Base-by-base conservation (phyloP, 2,888 invertebrate genomes). In the Drosophila algonquin region DNA sequence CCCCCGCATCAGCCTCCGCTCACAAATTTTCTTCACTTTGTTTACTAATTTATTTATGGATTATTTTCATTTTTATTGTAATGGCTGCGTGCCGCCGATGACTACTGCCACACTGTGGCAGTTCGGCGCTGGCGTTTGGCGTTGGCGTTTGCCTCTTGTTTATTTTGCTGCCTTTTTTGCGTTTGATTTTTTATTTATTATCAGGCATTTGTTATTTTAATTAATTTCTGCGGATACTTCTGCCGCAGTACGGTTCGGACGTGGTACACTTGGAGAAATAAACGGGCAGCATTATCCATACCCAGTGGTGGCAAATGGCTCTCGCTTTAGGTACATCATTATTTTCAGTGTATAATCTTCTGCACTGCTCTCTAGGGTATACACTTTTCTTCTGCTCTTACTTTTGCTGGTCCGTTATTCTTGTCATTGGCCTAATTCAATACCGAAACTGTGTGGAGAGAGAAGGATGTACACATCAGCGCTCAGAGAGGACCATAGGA, bases 171-270 rank as follows among this genome's bases (percentile, higher is more conserved):
- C 58, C 57, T 58, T 61, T 46, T 48, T 48, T 24, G 27, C 68
- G 63, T 57, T 58, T 55, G 44, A 67, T 63, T 81, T 79, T 84
- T 68, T 74, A 74, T 77, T 81, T 88, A 74, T 74, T 71, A 63
- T 59, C 55, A 24, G 84, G 54, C 74, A 76, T 87, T 89, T 87
- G 87, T 83, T 81, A 87, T 89, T 89, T 89, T 87, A 87, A 88
- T 83, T 87, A 84, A 80, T 83, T 84, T 72, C 68, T 62, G 62
- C 60, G 47, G 76, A 72, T 62, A 70, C 63, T 67, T 73, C 62
- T 58, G 70, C 45, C 78, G 70, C 56, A 27, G 68, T 73, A 65
- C 68, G 73, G 40, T 5, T 2, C 40, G 40, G 7, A n/a, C n/a
- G 40, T n/a, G 40, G 40, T 40, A 40, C 40, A 40, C 40, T 40